A percentile compares a stretch with the other conserved stretches of the same genome.
These are phyloP conservation scores for Xerus rutilus DNA, from an alignment of 2,797 vertebrate genomes.

Conservation along the genomic window DNA sequence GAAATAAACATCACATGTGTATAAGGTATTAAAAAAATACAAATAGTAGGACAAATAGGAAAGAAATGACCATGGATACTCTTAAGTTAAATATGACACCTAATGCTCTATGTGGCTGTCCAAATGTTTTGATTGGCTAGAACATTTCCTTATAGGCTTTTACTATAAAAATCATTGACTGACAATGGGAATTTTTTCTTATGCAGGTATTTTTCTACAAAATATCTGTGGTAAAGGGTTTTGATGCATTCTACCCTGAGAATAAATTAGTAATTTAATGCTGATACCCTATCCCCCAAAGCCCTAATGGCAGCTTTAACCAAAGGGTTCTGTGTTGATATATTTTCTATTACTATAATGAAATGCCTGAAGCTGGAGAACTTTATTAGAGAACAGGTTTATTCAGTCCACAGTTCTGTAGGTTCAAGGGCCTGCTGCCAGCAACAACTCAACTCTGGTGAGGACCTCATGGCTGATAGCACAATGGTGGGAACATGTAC, in stretches of 20 bases:
- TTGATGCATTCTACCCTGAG: not conserved
- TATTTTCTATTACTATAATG: not conserved
- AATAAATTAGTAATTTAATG: slow-evolving; percentile 7
- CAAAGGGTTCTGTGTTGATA: not conserved
- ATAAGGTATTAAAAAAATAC: not conserved
- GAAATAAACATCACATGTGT: not conserved
- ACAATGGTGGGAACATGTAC: not conserved
- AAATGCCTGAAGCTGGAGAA: not conserved
- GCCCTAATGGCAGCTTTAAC: not conserved
- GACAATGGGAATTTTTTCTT: not conserved
- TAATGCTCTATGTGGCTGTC: not conserved
- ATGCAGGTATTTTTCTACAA: slow-evolving; percentile 6
- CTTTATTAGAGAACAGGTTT: not conserved
- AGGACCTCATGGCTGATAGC: not conserved
- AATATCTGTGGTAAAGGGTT: not conserved
- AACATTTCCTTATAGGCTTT: not conserved
- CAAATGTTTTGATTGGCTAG: slow-evolving; percentile 36
- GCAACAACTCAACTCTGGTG: not conserved
- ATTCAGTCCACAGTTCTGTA: not conserved
- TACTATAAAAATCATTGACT: slow-evolving; percentile 36
- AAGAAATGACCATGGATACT: not conserved
- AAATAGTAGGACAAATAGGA: not conserved
- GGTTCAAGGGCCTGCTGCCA: not conserved
- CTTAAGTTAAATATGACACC: not conserved
- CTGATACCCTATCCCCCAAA: not conserved